Evolutionary conservation across 2,888 invertebrate species (phyloP).

Genomic region (Dolichopus griseipennis): DNA sequence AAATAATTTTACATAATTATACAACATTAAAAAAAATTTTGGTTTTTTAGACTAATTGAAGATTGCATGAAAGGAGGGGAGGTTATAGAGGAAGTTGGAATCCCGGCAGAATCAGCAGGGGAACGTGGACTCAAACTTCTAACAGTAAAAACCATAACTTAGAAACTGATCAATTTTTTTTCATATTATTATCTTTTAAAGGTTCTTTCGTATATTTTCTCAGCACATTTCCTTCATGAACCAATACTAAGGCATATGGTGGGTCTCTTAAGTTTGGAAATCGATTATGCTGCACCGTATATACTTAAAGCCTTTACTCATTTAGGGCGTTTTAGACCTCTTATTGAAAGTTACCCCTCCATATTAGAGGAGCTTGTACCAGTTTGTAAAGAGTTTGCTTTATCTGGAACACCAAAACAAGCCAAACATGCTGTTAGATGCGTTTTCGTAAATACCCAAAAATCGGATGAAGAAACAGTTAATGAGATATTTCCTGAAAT

Average conservation of each 20-base stretch:
- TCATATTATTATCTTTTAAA: constrained; percentile 19
- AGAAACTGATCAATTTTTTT: background rate
- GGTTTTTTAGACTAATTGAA: constrained; percentile 44
- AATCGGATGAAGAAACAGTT: constrained; percentile 36
- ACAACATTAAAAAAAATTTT: background rate
- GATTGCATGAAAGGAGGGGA: constrained; percentile 65
- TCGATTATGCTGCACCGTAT: constrained; percentile 69
- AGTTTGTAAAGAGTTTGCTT: constrained; percentile 78
- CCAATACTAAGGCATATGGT: constrained; percentile 74
- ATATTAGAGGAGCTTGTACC: constrained; percentile 73
- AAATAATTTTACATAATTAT: background rate
- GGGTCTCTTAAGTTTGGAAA: constrained; percentile 56
- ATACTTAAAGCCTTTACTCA: constrained; percentile 77
- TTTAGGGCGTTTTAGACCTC: constrained; percentile 75
- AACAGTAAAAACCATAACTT: constrained; percentile 47
- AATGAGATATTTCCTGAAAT: constrained; percentile 72
- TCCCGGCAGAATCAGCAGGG: constrained; percentile 71
- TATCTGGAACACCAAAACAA: constrained; percentile 86
- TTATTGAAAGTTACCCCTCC: constrained; percentile 67
- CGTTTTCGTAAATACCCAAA: constrained; percentile 67
- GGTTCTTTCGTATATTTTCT: constrained; percentile 78
- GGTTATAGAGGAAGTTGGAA: constrained; percentile 64
- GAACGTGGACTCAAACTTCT: constrained; percentile 83
- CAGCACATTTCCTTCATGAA: constrained; percentile 82
- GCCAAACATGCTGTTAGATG: constrained; percentile 94